Conservation (phyloP, 2,888 invertebrate species). For the Stramonita haemastoma region DNA sequence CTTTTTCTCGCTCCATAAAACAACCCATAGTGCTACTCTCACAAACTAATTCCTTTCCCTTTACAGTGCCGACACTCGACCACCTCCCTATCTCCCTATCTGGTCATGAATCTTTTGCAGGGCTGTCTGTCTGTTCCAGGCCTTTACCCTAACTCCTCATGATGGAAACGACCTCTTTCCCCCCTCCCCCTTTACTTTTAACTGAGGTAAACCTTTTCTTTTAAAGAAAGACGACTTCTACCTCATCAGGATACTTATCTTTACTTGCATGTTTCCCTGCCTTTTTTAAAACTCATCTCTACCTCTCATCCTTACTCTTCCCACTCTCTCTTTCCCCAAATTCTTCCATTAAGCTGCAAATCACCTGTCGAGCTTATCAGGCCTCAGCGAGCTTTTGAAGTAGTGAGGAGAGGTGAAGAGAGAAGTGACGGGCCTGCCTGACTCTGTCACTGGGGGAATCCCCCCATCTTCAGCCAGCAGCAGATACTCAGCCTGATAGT, state of each 20-base stretch:
- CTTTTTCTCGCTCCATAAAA: background rate
- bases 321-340: background rate
- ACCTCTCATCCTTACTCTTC: background rate
- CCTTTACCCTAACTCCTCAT: background rate
- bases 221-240: background rate
- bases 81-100: too few species aligned
- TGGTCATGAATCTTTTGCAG: too few species aligned
- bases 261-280: too few species aligned
- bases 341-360: constrained; percentile 16
- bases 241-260: too few species aligned
- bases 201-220: background rate
- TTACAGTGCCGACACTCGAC: too few species aligned
- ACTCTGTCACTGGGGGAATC: background rate
- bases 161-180: background rate
- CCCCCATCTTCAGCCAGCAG: background rate
- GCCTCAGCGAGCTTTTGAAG: constrained; percentile 24
- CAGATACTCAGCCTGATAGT: constrained; percentile 16
- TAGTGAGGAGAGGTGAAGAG: background rate
- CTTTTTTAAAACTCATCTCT: background rate
- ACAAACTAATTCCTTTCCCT: too few species aligned
- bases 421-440: constrained; percentile 6
- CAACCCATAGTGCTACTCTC: too few species aligned
- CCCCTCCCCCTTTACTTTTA: background rate
- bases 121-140: too few species aligned
- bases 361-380: constrained; percentile 26